phyloP scores from a whole-genome alignment of 2,113 vertebrate species.

The Otis tarda region DNA sequence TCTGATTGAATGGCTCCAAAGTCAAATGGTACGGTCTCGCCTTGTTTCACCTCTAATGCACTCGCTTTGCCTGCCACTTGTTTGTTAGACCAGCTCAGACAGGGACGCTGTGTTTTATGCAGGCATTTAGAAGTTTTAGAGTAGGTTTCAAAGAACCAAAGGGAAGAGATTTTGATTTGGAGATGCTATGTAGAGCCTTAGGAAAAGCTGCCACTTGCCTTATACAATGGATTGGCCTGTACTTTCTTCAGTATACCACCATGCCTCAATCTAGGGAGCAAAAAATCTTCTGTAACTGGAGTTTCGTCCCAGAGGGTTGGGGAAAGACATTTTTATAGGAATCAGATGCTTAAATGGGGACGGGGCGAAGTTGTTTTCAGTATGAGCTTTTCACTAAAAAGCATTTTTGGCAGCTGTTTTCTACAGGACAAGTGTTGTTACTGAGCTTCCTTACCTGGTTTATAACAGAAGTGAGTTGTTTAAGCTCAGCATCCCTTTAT shows the following conservation, averaged over 20 bases:
- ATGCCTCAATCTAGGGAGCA: neutral
- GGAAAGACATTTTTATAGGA: neutral
- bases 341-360: neutral
- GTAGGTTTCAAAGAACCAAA: neutral
- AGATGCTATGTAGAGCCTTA: neutral
- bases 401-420: neutral
- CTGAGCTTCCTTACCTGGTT: neutral
- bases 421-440: neutral
- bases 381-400: neutral
- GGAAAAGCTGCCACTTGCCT: neutral
- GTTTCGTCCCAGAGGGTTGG: neutral
- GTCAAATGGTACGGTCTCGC: constrained; percentile 81
- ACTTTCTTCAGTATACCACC: neutral
- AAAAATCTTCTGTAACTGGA: neutral
- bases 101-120: neutral
- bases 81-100: neutral
- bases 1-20: constrained; percentile 90
- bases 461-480: neutral
- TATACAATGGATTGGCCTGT: neutral
- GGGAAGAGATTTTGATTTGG: neutral
- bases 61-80: neutral
- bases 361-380: neutral
- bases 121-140: neutral
- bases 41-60: accelerated
- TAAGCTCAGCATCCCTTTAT: neutral